Conservation (phyloP, 1,140 invertebrate genomes). For the Pogonognathellus flavescens region DNA sequence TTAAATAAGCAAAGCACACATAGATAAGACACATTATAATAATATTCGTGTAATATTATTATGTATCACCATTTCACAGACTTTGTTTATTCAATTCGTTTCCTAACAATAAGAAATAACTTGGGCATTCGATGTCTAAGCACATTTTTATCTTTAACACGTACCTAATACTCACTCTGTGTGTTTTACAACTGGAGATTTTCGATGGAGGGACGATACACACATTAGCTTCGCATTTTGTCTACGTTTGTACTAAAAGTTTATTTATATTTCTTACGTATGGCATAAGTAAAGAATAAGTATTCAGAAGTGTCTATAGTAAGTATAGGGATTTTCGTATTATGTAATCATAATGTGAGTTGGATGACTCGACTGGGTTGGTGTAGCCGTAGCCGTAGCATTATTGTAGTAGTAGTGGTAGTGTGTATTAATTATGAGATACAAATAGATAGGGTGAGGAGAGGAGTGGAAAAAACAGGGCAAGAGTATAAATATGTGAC, state of each 20-base stretch:
- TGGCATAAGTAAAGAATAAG: too few species aligned
- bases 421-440: slow-evolving; percentile 22
- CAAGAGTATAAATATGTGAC: neutral
- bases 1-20: neutral
- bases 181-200: neutral
- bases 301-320: too few species aligned
- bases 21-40: neutral
- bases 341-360: neutral
- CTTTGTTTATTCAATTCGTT: slow-evolving; percentile 1
- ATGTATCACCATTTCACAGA: neutral
- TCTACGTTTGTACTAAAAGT: too few species aligned
- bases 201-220: neutral
- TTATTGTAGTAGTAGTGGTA: neutral
- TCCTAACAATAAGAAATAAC: neutral
- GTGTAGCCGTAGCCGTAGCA: neutral
- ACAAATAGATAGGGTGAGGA: neutral
- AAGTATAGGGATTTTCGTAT: neutral
- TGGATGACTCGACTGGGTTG: neutral
- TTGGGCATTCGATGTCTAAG: neutral
- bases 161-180: neutral
- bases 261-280: too few species aligned
- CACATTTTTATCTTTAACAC: slow-evolving; percentile 21
- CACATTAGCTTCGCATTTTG: too few species aligned
- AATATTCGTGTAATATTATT: neutral
- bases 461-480: neutral